A percentile compares a stretch with the other conserved stretches of the same genome.
These are phyloP conservation scores for Apamea monoglypha DNA, from an alignment of 2,888 invertebrate genomes.

Conservation along the genomic window DNA sequence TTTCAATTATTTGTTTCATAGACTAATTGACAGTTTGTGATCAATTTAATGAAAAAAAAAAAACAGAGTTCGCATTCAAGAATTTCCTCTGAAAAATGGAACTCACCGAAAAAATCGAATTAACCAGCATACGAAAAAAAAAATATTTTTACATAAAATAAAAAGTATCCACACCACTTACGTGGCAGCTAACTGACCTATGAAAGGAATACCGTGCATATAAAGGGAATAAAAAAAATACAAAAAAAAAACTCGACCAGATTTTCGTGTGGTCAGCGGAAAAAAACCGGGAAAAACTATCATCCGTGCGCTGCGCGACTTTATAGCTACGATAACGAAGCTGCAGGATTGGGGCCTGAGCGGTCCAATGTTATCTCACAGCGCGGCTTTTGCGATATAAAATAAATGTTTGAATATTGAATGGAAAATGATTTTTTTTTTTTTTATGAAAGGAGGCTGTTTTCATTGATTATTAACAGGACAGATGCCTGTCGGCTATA, in stretches of 20 bases:
- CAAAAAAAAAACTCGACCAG: conserved; percentile 66
- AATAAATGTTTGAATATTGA: conserved; percentile 52
- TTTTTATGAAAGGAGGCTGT: conserved; percentile 25
- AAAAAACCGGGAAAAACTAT: conserved; percentile 78
- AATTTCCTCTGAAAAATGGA: conserved; percentile 1
- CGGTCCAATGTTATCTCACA: conserved; percentile 68
- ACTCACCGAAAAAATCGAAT: neutral
- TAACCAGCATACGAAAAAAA: neutral
- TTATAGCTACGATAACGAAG: conserved; percentile 82
- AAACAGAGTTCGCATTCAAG: too few species aligned
- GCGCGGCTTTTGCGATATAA: conserved; percentile 60
- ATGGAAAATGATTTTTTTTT: conserved; percentile 27
- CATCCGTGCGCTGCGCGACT: conserved; percentile 76
- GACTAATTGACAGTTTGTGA: too few species aligned
- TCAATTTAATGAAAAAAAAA: neutral
- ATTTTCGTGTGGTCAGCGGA: conserved; percentile 80
- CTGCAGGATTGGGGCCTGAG: conserved; percentile 68
- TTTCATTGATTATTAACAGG: conserved; percentile 18
- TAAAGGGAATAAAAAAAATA: conserved; percentile 48
- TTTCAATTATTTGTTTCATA: neutral
- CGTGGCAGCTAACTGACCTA: conserved; percentile 57
- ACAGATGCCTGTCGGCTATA: neutral
- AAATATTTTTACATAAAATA: conserved; percentile 18
- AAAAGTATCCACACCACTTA: conserved; percentile 44
- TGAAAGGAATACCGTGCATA: conserved; percentile 62